Conservation (phyloP, 2,797 vertebrate species). For the Clarias fuscus region DNA sequence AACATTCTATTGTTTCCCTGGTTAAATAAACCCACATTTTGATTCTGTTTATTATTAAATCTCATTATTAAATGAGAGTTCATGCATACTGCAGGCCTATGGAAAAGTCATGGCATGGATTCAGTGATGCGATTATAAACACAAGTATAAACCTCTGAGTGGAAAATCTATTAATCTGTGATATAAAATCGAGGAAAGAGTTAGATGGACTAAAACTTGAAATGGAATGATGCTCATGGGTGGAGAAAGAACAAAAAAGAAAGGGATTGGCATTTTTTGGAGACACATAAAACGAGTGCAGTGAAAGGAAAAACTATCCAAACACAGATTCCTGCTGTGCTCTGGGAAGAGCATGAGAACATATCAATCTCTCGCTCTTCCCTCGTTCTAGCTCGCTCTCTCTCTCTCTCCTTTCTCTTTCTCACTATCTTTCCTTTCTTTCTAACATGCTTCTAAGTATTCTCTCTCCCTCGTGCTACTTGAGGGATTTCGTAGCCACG, state of each 20-base stretch:
- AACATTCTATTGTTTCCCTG: not conserved
- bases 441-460: no score
- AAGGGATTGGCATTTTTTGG: constrained; percentile 72
- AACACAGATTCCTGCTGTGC: constrained; percentile 69
- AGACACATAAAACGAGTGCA: constrained; percentile 75
- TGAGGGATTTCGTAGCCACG: constrained; percentile 42
- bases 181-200: constrained; percentile 9
- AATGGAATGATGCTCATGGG: constrained; percentile 49
- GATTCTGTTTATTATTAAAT: not conserved
- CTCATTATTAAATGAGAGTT: not conserved
- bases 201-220: not conserved
- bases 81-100: not conserved
- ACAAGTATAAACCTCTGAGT: not conserved
- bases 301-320: constrained; percentile 75
- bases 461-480: constrained; percentile 10
- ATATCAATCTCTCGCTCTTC: constrained; percentile 28
- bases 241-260: constrained; percentile 62
- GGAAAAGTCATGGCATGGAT: not conserved
- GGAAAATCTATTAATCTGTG: not conserved
- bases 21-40: not conserved
- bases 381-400: not conserved
- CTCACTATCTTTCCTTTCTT: not conserved
- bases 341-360: constrained; percentile 68
- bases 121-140: not conserved
- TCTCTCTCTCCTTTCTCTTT: not conserved